Conservation (phyloP, 2,797 vertebrate genomes). For the Synaphobranchus kaupii region DNA sequence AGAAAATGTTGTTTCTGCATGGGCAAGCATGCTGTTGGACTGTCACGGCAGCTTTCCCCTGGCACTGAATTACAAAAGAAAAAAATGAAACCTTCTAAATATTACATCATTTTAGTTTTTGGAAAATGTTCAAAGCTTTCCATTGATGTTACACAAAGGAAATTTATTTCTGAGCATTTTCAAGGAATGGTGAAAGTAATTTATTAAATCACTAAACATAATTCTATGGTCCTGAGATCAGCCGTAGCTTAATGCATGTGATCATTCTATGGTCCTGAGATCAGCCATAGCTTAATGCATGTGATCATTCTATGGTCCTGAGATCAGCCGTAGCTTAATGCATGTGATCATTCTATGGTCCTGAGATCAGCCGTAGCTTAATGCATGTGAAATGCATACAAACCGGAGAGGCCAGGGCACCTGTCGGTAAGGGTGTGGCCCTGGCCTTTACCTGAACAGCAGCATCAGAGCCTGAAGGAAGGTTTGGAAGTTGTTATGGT, state of each 20-base stretch:
- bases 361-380: too few relatives aligned
- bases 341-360: not conserved
- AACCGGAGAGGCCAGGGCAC: not conserved
- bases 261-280: not conserved
- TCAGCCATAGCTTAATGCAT: too few relatives aligned
- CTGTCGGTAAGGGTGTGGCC: not conserved
- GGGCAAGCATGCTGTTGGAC: not conserved
- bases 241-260: not conserved
- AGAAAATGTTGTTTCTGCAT: too few relatives aligned
- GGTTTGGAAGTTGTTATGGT: slow-evolving; percentile 95
- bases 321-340: too few relatives aligned
- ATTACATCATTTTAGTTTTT: too few relatives aligned
- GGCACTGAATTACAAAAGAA: not conserved
- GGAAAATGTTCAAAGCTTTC: too few relatives aligned
- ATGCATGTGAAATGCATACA: not conserved
- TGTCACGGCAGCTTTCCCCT: not conserved
- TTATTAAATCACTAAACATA: not conserved
- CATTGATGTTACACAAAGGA: not conserved
- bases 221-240: not conserved
- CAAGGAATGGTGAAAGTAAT: not conserved
- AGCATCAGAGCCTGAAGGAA: slow-evolving; percentile 96
- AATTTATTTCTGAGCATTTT: not conserved
- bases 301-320: not conserved
- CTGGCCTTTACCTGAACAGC: slow-evolving; percentile 82
- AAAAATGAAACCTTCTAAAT: too few relatives aligned